Evolutionary conservation across 1,140 invertebrate species (phyloP), one percentile per base, ranked within the genome.

Genomic region (Rhagoletis pomonella): DNA sequence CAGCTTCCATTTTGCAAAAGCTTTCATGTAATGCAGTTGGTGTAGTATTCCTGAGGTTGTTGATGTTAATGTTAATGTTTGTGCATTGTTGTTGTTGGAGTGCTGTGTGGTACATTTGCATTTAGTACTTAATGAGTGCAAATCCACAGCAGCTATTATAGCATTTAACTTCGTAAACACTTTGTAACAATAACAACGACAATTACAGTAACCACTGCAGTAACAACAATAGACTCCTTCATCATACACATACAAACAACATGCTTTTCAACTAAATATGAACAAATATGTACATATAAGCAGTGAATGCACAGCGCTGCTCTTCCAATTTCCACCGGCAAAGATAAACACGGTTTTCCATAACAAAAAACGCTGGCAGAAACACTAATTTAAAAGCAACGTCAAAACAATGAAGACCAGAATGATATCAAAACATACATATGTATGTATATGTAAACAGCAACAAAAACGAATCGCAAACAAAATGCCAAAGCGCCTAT

Each of bases 101-200:
- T 55, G 47, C 17, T 81, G 47, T 58, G 73, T 58, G 73, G 5
- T 55, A n/a, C 44, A 81, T 81, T 81, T 55, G 73, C 47, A 81
- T 81, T 47, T 10, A 58, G 10, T 50, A 55, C 73, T 58, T 81
- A 81, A 81, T 55, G 73, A 81, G 73, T 55, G 47, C 47, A 81
- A 81, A 81, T 81, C 73, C 73, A 55, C n/a, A 50, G 19, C 2
- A 55, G 73, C 73, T 55, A 55, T 81, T 81, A 81, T 7, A 81
- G 73, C 73, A 81, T 81, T 81, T 81, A 81, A n/a, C 73, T 55
- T 6, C 47, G n/a, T 9, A 81, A 81, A 81, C 73, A 81, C n/a
- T 55, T n/a, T 55, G 47, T 81, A 55, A 58, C 67, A 81, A 55
- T 42, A 81, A 55, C 7, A 55, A 81, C 17, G 29, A 29, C n/a